phyloP scores from a whole-genome alignment of 2,797 vertebrate genomes.

The Nyctibius grandis region DNA sequence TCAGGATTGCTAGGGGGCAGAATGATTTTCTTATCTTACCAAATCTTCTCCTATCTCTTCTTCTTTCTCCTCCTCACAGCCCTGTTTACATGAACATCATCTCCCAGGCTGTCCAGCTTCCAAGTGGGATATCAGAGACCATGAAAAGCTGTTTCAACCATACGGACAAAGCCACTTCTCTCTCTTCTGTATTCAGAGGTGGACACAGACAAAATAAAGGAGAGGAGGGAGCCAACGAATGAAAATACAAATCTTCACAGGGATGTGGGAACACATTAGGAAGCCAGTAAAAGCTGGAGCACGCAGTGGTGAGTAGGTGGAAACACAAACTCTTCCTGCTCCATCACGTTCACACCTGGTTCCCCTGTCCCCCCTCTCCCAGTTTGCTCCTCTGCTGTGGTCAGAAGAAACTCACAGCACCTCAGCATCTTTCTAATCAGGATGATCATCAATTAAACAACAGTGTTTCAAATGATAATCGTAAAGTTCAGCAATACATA shows the following conservation, averaged over 20 bases:
- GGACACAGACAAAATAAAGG: not conserved
- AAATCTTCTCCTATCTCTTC: not conserved
- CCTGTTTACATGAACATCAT: not conserved
- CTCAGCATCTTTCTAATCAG: not conserved
- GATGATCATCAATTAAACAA: not conserved
- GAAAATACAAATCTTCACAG: not conserved
- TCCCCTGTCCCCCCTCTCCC: not conserved
- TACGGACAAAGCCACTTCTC: not conserved
- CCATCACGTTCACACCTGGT: not conserved
- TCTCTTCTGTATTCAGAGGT: not conserved
- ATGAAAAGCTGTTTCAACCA: not conserved
- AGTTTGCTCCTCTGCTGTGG: not conserved
- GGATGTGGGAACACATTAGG: not conserved
- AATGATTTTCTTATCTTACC: not conserved
- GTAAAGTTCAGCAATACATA: not conserved
- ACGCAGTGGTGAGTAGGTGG: not conserved
- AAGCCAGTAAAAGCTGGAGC: not conserved
- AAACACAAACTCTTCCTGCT: not conserved
- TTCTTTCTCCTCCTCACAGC: not conserved
- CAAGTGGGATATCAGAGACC: accelerated
- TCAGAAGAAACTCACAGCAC: not conserved
- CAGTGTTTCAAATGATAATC: not conserved
- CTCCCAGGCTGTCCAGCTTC: not conserved
- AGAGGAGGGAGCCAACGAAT: not conserved
- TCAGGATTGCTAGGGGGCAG: not conserved